Evolutionary conservation across 2,797 vertebrate species (phyloP), one percentile per base, ranked within the genome.

Genomic region (Poeciliopsis infans): DNA sequence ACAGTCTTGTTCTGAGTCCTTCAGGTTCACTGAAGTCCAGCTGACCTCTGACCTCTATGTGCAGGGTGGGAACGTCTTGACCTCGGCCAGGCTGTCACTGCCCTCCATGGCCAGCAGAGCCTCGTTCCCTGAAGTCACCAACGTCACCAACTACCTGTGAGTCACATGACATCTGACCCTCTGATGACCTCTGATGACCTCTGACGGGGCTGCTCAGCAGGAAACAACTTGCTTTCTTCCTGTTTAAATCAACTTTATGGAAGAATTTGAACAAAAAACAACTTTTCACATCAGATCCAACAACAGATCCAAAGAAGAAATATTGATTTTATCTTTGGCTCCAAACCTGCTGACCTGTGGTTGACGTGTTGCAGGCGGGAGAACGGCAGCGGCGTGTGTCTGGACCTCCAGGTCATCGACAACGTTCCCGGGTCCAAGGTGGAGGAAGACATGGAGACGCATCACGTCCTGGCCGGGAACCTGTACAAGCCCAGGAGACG

Each of bases 91-190:
- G 81, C 94, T 98, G 76, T 97, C 97, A 0, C 93, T 98, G 47
- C 97, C 97, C 16, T 98, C 98, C 4, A 97, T 99, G 97, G 97
- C 97, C 85, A 97, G 97, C 91, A 95, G 97, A 90, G 96, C 96
- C 0, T 98, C 97, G 10, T 96, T 97, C 86, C 97, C 97, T 0
- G 97, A 99, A 85, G 95, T 97, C 93, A 97, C 97, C 89, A 98
- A 97, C 77, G 98, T 99, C 93, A 97, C 97, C 84, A 98, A 98
- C 93, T 97, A 98, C 86, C 95, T 98, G 98, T 99, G 93, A 98
- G 98, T 91, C 66, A 61, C 85, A 55, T 74, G 53, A 76, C 28
- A 31, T 31, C 31, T 31, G 31, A 31, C 31, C 31, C 47, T 53
- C 68, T 13, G 25, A 0, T 43, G 12, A 55, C 39, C 31, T 28